Evolutionary conservation across 2,113 vertebrate genomes (phyloP).

Genomic region (Atlantisia rogersi): DNA sequence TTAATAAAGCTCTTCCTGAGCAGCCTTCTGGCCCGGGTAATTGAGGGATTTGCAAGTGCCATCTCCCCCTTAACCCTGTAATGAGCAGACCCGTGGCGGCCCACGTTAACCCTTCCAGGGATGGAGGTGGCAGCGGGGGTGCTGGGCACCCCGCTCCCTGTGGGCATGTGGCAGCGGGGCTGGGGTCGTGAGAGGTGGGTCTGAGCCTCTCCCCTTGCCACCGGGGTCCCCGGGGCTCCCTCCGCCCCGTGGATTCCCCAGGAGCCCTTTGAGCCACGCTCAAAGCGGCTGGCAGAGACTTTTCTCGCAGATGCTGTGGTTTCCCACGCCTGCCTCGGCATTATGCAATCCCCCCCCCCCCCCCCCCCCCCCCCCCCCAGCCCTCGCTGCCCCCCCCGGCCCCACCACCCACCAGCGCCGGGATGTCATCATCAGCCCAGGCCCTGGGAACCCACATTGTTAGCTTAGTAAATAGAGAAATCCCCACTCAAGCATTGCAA

Average conservation of each 20-base stretch:
- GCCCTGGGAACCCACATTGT: conserved; percentile 77
- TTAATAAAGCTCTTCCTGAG: conserved; percentile 74
- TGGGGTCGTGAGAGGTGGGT: not conserved
- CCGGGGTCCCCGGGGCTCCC: conserved; percentile 1
- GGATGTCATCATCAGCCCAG: conserved; percentile 76
- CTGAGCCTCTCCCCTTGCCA: not conserved
- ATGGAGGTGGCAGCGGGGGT: not conserved
- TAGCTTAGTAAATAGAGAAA: conserved; percentile 89
- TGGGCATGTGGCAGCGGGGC: not conserved
- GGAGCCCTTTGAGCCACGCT: conserved; percentile 66
- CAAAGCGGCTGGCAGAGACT: conserved; percentile 68
- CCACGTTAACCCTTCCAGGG: conserved; percentile 47
- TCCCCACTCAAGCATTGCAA: conserved; percentile 94
- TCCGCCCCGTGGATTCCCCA: conserved; percentile 27
- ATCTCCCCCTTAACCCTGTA: conserved; percentile 68
- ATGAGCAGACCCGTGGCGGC: conserved; percentile 43
- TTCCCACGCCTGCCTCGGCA: conserved; percentile 74
- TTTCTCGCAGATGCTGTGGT: conserved; percentile 72
- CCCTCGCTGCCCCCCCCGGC: conserved; percentile 38
- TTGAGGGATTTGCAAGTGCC: conserved; percentile 73
- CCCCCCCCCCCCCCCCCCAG: not conserved
- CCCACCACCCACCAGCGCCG: conserved; percentile 61
- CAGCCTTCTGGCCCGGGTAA: conserved; percentile 69
- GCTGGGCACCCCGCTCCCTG: not conserved
- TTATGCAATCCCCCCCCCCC: conserved; percentile 54